Evolutionary conservation across 1,140 invertebrate genomes (phyloP).

Genomic region (Glossosoma conforme): DNA sequence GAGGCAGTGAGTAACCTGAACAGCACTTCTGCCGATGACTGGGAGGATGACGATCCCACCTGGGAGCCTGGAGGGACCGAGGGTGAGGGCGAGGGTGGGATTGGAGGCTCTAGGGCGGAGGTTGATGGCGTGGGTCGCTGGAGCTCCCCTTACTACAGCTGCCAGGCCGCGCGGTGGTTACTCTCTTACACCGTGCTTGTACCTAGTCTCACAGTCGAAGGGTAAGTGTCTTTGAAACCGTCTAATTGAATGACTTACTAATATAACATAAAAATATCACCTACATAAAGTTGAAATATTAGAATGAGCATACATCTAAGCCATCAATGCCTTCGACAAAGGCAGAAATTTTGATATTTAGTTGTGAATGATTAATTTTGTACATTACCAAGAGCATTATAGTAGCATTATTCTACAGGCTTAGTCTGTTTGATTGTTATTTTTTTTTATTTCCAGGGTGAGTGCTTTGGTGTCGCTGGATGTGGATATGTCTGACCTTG

Average conservation of each 20-base stretch:
- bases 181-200: constrained; percentile 74
- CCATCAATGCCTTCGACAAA: no score
- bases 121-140: constrained; percentile 71
- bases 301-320: no score
- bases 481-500: constrained; percentile 74
- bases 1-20: constrained; percentile 31
- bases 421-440: not conserved
- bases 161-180: constrained; percentile 64
- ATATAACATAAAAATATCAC: not conserved
- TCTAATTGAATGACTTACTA: not conserved
- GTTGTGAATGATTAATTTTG: not conserved
- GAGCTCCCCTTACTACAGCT: constrained; percentile 77
- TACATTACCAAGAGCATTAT: not conserved
- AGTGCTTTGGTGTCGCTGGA: constrained; percentile 78
- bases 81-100: constrained; percentile 51
- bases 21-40: no score
- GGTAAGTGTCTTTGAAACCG: constrained; percentile 20
- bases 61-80: constrained; percentile 16
- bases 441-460: constrained; percentile 48
- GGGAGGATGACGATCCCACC: constrained; percentile 37
- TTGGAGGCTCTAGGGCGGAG: no score
- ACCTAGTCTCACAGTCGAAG: constrained; percentile 54
- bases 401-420: not conserved
- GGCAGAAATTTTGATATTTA: no score
- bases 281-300: not conserved